Evolutionary conservation across 2,797 vertebrate species (phyloP).

Genomic region (Tapera naevia): DNA sequence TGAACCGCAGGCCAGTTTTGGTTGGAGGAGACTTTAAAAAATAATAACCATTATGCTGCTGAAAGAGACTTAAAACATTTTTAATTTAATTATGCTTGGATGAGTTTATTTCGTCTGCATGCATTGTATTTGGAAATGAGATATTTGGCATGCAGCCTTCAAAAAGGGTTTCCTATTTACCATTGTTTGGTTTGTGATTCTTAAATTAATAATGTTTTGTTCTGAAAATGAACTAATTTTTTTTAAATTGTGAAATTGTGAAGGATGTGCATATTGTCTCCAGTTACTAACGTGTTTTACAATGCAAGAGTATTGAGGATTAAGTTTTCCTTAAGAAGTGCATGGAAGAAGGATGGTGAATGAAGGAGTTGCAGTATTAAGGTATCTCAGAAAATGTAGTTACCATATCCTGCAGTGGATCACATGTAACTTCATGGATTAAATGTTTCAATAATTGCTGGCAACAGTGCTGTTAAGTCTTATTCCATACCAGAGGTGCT

Average conservation of each 20-base stretch:
- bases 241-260: conserved; percentile 55
- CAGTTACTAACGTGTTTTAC: conserved; percentile 56
- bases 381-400: conserved; percentile 28
- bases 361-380: conserved; percentile 52
- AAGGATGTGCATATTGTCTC: conserved; percentile 64
- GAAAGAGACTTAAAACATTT: conserved; percentile 70
- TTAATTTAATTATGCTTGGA: conserved; percentile 75
- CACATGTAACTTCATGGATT: conserved; percentile 55
- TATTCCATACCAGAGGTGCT: conserved; percentile 74
- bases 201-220: conserved; percentile 65
- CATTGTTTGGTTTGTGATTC: conserved; percentile 70
- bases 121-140: conserved; percentile 69
- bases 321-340: conserved; percentile 36
- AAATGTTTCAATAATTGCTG: conserved; percentile 78
- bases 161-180: conserved; percentile 64
- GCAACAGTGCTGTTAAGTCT: conserved; percentile 67
- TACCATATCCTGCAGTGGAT: conserved; percentile 49
- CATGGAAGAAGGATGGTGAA: conserved; percentile 21
- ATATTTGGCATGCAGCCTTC: conserved; percentile 73
- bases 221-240: conserved; percentile 60
- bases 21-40: conserved; percentile 71
- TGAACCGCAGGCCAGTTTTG: conserved; percentile 73
- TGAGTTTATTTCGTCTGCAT: conserved; percentile 75
- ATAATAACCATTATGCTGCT: conserved; percentile 82
- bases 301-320: conserved; percentile 56